Base-by-base conservation (phyloP, 2,797 vertebrate genomes). In the Florisuga fusca region DNA sequence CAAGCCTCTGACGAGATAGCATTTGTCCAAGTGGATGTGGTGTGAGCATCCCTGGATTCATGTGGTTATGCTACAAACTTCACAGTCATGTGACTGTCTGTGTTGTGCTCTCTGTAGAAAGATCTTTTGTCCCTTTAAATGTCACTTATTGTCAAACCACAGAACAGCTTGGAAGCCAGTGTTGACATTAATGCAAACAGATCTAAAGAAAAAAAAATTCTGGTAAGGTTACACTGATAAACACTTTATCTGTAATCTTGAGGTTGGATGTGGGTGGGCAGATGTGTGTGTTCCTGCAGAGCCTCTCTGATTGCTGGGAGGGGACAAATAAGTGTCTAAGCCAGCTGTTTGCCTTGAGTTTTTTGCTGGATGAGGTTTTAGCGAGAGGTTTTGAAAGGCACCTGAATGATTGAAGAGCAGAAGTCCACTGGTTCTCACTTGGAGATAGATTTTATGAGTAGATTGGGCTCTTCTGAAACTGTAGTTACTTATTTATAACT, bases 51-150 rank as follows among this genome's bases (percentile, higher is more conserved):
- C 58, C 67, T 31, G 82, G n/a, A 55, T 62, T 51, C 4, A 20
- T 0, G 0, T n/a, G 55, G 57, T 67, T 63, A 41, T 0, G 0
- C 29, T 36, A 3, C 26, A 31, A n/a, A 31, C n/a, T 25, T 61
- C 8, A 34, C 38, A 33, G 26, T 29, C 84, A 69, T 2, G 2
- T 84, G 87, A 85, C 55, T 33, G 54, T 29, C 46, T 1, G 2
- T 20, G 43, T 27, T 59, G 62, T 12, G 14, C 72, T 62, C 7
- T 21, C 34, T 81, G 43, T 75, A 81, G 68, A 85, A 81, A 89
- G 76, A 63, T 50, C 74, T 86, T 85, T 85, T 88, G 71, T 92
- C 48, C 74, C 69, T 86, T 91, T 91, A 81, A 94, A 93, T 63
- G 53, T 53, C 87, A 79, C 54, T 85, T 62, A 11, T 58, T 72